These are phyloP conservation scores for Rallus limicola DNA, from an alignment of 2,113 vertebrate genomes.

Conservation along the genomic window DNA sequence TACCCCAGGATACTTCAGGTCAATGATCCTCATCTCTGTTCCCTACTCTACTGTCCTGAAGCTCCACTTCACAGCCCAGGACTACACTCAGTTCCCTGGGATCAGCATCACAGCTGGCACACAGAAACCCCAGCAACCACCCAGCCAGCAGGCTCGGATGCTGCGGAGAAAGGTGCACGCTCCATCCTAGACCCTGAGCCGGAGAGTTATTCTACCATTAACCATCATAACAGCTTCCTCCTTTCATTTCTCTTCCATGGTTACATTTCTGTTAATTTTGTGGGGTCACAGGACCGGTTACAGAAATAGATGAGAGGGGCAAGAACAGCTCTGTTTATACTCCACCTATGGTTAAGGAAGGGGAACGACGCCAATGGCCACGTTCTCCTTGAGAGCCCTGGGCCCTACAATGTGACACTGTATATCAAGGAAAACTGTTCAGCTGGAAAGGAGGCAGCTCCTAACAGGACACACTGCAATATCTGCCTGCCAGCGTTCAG, in stretches of 20 bases:
- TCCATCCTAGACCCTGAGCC: not conserved
- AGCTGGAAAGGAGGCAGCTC: not conserved
- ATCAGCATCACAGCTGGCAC: not conserved
- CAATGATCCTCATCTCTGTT: not conserved
- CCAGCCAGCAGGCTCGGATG: fast-evolving
- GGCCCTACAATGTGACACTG: fast-evolving
- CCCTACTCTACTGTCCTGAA: fast-evolving
- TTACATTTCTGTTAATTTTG: not conserved
- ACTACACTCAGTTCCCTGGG: fast-evolving
- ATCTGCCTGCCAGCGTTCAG: not conserved
- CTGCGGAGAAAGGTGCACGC: fast-evolving
- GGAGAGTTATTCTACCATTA: not conserved
- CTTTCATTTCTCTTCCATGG: not conserved
- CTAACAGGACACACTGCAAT: no score
- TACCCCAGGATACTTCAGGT: not conserved
- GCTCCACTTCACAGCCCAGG: fast-evolving
- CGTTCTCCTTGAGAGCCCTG: not conserved
- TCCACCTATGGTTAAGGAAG: no score
- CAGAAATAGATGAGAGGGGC: not conserved
- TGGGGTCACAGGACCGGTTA: not conserved
- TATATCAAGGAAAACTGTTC: not conserved
- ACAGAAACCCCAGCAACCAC: not conserved
- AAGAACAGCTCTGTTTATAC: not conserved
- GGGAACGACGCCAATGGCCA: not conserved
- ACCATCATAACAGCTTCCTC: not conserved